These are phyloP conservation scores for Magallana ariakensis DNA, from an alignment of 1,140 invertebrate species.

Conservation along the genomic window DNA sequence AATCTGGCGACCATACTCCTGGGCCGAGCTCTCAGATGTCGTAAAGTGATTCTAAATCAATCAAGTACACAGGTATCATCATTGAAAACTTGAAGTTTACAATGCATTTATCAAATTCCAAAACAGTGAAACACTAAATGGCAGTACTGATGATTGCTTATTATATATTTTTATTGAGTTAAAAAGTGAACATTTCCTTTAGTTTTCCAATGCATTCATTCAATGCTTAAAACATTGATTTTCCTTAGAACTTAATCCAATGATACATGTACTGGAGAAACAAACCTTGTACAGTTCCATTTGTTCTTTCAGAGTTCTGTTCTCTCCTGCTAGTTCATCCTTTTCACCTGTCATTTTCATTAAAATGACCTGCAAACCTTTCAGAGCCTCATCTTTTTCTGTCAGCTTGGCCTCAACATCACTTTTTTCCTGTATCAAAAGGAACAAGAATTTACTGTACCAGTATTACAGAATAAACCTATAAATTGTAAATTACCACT, in stretches of 20 bases:
- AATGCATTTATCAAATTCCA: too few relatives aligned
- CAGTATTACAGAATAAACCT: background rate
- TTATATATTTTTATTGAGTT: too few relatives aligned
- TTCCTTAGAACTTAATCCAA: too few relatives aligned
- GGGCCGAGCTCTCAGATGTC: conserved; percentile 48
- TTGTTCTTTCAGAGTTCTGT: conserved; percentile 69
- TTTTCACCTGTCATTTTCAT: conserved; percentile 68
- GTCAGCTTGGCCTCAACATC: conserved; percentile 54
- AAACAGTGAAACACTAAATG: too few relatives aligned
- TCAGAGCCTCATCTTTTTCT: conserved; percentile 59
- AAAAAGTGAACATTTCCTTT: too few relatives aligned
- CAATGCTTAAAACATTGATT: too few relatives aligned
- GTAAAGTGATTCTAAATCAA: conserved; percentile 60
- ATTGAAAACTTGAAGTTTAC: too few relatives aligned
- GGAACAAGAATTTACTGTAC: background rate
- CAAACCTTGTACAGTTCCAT: conserved; percentile 73
- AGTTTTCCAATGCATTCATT: too few relatives aligned
- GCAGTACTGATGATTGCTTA: too few relatives aligned
- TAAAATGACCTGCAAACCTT: conserved; percentile 61
- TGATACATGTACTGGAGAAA: too few relatives aligned
- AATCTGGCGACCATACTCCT: conserved; percentile 51
- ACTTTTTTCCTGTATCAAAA: conserved; percentile 58
- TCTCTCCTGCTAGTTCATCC: conserved; percentile 72
- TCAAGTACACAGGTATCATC: too few relatives aligned
- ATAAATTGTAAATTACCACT: too few relatives aligned